Base-by-base conservation (phyloP, 2,888 invertebrate species). In the Rhingia rostrata region DNA sequence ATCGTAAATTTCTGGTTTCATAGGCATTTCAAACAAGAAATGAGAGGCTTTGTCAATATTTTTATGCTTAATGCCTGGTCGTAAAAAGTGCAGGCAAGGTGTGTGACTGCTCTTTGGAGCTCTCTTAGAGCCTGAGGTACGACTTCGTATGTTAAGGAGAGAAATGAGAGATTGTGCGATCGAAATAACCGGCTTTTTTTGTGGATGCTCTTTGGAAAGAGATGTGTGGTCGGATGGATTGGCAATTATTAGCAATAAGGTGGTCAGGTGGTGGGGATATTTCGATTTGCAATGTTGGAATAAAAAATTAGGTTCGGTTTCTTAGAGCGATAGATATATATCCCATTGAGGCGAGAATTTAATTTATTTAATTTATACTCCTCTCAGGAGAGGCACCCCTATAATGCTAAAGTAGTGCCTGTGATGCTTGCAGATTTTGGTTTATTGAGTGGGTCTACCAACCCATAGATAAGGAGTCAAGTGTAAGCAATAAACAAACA, bases 11-110 rank as follows among this genome's bases (percentile, higher is more conserved):
- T 84, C 84, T 84, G 84, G 84, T 84, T 84, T 84, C 32, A 64
- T 84, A 75, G 84, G 74, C 80, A 45, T 70, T 22, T 45, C 22
- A 84, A 84, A 84, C 84, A 58, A 67, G 84, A 84, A 80, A 84
- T 84, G 74, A 84, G 79, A 70, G 64, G 47, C 51, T 63, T 60
- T 73, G 66, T 60, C 66, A 60, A 72, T 79, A 72, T 9, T 67
- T 63, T 69, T 56, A 61, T 63, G 67, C 51, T 70, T 53, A 73
- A 69, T 78, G 60, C 22, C 9, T 64, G 79, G 69, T 70, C 60
- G 64, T 80, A 84, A 80, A 22, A 22, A 84, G 64, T 84, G 84
- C 84, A 84, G 12, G 12, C 41, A 47, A 79, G 69, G 7, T 12
- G 61, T 78, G 47, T 6, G n/a, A 30, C 39, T 22, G 30, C 22